These are phyloP conservation scores for Nycticebus coucang DNA, from an alignment of 2,113 vertebrate species.

Conservation along the genomic window DNA sequence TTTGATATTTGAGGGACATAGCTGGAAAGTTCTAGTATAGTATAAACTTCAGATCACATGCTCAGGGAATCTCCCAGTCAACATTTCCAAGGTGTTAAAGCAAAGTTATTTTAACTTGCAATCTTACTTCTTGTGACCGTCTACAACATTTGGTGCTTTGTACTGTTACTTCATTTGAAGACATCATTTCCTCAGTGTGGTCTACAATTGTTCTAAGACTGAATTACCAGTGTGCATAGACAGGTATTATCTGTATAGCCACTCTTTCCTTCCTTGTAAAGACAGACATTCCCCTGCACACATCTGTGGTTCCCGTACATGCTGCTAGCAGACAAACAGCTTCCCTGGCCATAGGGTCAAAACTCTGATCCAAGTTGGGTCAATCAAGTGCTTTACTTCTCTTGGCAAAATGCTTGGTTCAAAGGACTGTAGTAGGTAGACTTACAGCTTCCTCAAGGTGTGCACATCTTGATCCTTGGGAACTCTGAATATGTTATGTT, in stretches of 20 bases:
- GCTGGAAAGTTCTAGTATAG: neutral
- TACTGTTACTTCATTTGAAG: neutral
- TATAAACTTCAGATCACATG: neutral
- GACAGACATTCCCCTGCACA: neutral
- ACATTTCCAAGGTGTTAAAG: neutral
- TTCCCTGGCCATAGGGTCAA: fast-evolving
- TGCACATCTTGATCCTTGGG: neutral
- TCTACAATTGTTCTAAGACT: neutral
- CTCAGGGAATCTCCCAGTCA: neutral
- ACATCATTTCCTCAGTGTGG: neutral
- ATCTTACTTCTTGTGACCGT: neutral
- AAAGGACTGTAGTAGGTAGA: neutral
- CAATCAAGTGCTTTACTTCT: neutral
- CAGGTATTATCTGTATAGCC: neutral
- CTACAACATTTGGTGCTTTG: neutral
- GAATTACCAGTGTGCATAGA: neutral
- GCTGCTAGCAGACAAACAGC: neutral
- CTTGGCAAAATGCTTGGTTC: neutral
- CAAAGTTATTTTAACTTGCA: neutral
- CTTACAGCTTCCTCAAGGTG: neutral
- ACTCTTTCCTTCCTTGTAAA: neutral
- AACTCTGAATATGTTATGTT: neutral
- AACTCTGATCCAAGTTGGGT: neutral
- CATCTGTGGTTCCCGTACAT: neutral
- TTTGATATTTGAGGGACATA: neutral